Evolutionary conservation across 2,888 invertebrate species (phyloP).

Genomic region (Stenoptilia bipunctidactyla): DNA sequence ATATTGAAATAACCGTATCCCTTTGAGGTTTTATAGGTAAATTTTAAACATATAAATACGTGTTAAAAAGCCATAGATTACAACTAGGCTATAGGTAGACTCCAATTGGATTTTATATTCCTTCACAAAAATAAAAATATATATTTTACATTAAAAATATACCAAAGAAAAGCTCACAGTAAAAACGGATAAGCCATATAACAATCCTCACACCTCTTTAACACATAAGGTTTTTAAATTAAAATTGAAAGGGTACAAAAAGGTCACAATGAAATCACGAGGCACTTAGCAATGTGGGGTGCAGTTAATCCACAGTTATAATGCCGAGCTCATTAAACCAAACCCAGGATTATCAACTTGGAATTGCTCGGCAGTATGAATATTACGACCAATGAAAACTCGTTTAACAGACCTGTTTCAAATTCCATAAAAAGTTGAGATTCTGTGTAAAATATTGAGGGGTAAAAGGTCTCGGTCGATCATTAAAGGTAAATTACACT

Average conservation of each 20-base stretch:
- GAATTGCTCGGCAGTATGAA: conserved; percentile 53
- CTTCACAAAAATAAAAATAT: too few relatives aligned
- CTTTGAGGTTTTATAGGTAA: too few relatives aligned
- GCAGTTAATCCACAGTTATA: conserved; percentile 44
- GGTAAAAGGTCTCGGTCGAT: conserved; percentile 53
- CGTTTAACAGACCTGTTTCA: conserved; percentile 52
- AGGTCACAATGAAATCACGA: conserved; percentile 32
- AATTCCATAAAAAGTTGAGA: conserved; percentile 57
- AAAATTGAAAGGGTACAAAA: conserved; percentile 16
- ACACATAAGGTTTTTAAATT: too few relatives aligned
- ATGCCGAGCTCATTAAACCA: conserved; percentile 49
- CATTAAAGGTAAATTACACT: conserved; percentile 57
- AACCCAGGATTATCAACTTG: conserved; percentile 59
- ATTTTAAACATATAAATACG: too few relatives aligned
- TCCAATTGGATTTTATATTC: too few relatives aligned
- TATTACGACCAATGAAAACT: conserved; percentile 61
- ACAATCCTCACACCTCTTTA: too few relatives aligned
- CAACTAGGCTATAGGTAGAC: too few relatives aligned
- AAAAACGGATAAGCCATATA: too few relatives aligned
- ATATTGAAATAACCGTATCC: too few relatives aligned
- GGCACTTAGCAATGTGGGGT: conserved; percentile 22
- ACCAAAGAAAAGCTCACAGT: too few relatives aligned
- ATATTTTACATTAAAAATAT: too few relatives aligned
- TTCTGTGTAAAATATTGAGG: conserved; percentile 53
- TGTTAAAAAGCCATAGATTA: too few relatives aligned